Evolutionary conservation across 30 jellyfish, hydroid and myxozoan species (phyloP), one percentile per base, ranked within the genome.

Genomic region (Pseudorhiza aurosa): DNA sequence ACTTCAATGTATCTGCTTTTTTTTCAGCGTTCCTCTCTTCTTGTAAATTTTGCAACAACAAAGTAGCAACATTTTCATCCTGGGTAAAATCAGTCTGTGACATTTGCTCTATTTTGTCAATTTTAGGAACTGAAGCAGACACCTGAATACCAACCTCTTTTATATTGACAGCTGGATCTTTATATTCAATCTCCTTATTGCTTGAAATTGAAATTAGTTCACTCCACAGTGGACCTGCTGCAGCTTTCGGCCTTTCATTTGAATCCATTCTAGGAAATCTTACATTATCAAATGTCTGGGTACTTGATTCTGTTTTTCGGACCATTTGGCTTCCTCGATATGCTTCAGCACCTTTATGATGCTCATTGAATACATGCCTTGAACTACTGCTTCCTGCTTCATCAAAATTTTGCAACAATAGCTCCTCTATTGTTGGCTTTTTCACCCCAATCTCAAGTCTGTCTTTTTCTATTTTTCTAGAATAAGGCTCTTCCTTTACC

Each of bases 21-120:
- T 35, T n/a, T 26, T 47, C 32, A 30, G 31, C 25, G 17, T 5
- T 15, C 17, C 50, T 51, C 22, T 31, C 75, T 3, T 33, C 77
- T 8, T 33, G 26, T 22, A 45, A 35, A 42, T 80, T 70, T 12
- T 65, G 59, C 18, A 80, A 64, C 59, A 80, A 37, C 78, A 65
- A 27, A 6, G n/a, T 28, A 25, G 50, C 72, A 18, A 65, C 91
- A 65, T 53, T 84, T 9, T 43, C 51, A 12, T 55, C 84, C 45
- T 32, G 31, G 12, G 76, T 68, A 50, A 80, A 80, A 39, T 80
- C 91, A 21, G 91, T 80, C 42, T 80, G 91, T 3, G 77, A 64
- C 47, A 51, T 56, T 65, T 80, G 91, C 33, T 80, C 91, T 35
- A 72, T 72, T 65, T 65, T 80, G 37, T 46, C 81, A 77, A 46